Conservation (phyloP, 2,888 invertebrate genomes). For the Ophioninae sp. region DNA sequence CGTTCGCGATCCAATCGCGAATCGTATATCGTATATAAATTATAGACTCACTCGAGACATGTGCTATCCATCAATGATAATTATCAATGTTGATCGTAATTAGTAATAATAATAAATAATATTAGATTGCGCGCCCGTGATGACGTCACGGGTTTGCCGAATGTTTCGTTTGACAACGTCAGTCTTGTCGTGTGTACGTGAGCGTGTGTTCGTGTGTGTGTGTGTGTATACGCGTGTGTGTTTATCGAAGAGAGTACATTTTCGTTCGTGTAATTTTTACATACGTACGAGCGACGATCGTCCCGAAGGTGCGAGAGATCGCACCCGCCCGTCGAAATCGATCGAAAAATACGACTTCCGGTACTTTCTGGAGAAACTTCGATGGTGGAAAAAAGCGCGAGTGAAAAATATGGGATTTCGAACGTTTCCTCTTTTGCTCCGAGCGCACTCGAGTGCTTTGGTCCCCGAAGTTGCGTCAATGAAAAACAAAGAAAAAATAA, state of each 20-base stretch:
- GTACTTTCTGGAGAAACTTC: slow-evolving; percentile 42
- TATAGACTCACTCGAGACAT: slow-evolving; percentile 59
- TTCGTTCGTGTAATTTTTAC: slow-evolving; percentile 34
- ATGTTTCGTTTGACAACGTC: slow-evolving; percentile 64
- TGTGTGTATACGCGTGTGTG: slow-evolving; percentile 30
- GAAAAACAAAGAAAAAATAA: background rate
- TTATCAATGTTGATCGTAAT: slow-evolving; percentile 35
- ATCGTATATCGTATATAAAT: slow-evolving; percentile 41
- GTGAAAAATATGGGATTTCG: slow-evolving; percentile 16
- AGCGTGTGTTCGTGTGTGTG: slow-evolving; percentile 39
- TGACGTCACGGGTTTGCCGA: slow-evolving; percentile 54
- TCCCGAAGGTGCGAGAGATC: slow-evolving; percentile 37
- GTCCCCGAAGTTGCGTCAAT: slow-evolving; percentile 50
- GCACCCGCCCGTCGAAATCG: slow-evolving; percentile 52
- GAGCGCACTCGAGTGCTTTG: slow-evolving; percentile 34
- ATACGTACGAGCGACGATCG: slow-evolving; percentile 49
- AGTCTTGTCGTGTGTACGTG: slow-evolving; percentile 56
- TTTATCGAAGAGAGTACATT: background rate
- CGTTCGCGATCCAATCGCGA: slow-evolving; percentile 48
- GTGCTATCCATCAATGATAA: slow-evolving; percentile 52
- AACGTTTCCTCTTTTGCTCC: background rate
- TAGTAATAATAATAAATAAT: slow-evolving; percentile 50
- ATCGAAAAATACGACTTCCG: slow-evolving; percentile 36
- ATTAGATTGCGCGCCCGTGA: slow-evolving; percentile 58
- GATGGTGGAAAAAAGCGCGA: slow-evolving; percentile 15